Evolutionary conservation across 1,140 invertebrate genomes (phyloP), one percentile per base, ranked within the genome.

Genomic region (Diachasma alloeum): DNA sequence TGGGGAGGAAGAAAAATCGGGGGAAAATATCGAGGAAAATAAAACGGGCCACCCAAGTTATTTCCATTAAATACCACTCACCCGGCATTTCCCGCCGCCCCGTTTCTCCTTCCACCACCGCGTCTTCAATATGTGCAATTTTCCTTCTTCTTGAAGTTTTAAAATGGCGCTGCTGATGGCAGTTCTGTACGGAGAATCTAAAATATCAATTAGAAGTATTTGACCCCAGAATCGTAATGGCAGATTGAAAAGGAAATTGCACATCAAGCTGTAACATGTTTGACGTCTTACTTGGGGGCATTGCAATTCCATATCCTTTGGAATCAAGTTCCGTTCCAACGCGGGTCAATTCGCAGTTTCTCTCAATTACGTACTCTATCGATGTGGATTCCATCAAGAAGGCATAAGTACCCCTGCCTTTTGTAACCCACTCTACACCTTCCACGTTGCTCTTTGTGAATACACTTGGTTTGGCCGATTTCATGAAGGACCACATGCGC

Each of bases 31-130:
- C n/a, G n/a, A n/a, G n/a, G 31, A 31, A 31, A 31, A 31, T 31
- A 2, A 31, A 31, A 3, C 6, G 31, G 2, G 6, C 6, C 31
- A 31, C 6, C 31, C 2, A 3, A 31, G 31, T 31, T 31, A 31
- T 3, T 31, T 31, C 6, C 31, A 2, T 31, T 31, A 31, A 31
- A 3, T 2, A 31, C 6, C 31, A 31, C 91, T 92, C 90, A 96
- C 95, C 83, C 94, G 91, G 87, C 96, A 97, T 44, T 93, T 92
- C 74, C 95, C 94, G 13, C 95, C 95, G 8, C 95, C 95, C 36
- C 95, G 92, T 90, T 95, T 96, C 87, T 97, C 95, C 88, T 97
- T 97, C 97, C 97, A 98, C 97, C 97, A 99, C 87, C 96, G 94
- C 17, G 96, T 96, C 91, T 98, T 98, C 80, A 98, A 91, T 83